Evolutionary conservation across 2,888 invertebrate species (phyloP).

Genomic region (Sphinx pinastri): DNA sequence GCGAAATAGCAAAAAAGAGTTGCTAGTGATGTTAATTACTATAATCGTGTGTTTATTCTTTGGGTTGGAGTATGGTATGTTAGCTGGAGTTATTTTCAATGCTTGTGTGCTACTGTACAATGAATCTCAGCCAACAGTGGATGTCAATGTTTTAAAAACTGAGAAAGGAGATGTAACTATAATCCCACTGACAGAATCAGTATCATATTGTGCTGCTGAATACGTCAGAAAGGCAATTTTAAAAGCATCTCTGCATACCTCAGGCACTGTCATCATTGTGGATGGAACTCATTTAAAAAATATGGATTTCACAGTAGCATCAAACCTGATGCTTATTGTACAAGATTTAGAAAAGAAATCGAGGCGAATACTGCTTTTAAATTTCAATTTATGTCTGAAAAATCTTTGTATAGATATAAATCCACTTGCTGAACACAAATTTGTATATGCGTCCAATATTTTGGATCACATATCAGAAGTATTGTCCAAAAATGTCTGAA

Average conservation of each 20-base stretch:
- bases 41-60: conserved; percentile 55
- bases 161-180: conserved; percentile 56
- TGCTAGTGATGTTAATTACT: conserved; percentile 58
- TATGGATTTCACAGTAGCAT: conserved; percentile 72
- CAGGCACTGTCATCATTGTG: conserved; percentile 56
- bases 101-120: conserved; percentile 62
- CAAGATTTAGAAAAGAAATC: conserved; percentile 63
- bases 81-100: conserved; percentile 63
- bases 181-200: conserved; percentile 57
- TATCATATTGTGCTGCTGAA: conserved; percentile 73
- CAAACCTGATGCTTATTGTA: conserved; percentile 63
- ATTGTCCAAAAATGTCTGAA: conserved; percentile 48
- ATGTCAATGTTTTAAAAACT: conserved; percentile 47
- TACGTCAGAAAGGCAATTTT: conserved; percentile 57
- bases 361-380: conserved; percentile 57
- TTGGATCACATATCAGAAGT: conserved; percentile 46
- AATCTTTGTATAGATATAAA: conserved; percentile 62
- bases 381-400: conserved; percentile 58
- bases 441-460: conserved; percentile 52
- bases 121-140: conserved; percentile 60
- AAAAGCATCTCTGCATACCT: conserved; percentile 45
- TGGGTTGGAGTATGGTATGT: conserved; percentile 73
- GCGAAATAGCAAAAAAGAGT: conserved; percentile 88
- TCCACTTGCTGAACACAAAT: conserved; percentile 50
- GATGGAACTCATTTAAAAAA: conserved; percentile 62